Conservation (phyloP, 2,113 vertebrate genomes). For the Pangasianodon hypophthalmus region DNA sequence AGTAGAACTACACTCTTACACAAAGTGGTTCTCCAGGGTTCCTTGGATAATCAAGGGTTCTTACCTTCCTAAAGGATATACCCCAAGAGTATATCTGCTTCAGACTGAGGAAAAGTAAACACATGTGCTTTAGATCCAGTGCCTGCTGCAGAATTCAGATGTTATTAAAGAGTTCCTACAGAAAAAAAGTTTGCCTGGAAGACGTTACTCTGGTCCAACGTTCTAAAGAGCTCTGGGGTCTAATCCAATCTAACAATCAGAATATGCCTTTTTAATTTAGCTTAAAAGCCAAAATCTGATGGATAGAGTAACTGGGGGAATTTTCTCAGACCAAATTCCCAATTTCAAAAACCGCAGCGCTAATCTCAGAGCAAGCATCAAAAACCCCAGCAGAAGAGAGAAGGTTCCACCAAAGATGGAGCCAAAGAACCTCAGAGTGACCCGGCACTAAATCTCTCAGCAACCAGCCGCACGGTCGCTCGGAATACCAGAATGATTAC, state of each 20-base stretch:
- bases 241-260: constrained; percentile 5
- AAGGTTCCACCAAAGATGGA: background rate
- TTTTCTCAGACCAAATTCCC: background rate
- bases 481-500: background rate
- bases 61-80: background rate
- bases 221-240: background rate
- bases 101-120: background rate
- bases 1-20: background rate
- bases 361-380: background rate
- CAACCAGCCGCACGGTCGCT: background rate
- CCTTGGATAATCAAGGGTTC: background rate
- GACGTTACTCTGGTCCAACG: background rate
- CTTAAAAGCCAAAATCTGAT: constrained; percentile 31
- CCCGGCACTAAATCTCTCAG: constrained; percentile 19
- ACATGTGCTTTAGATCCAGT: background rate
- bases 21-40: background rate
- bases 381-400: background rate
- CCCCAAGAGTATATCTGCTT: background rate
- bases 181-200: background rate
- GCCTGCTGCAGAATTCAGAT: background rate
- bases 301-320: constrained; percentile 19
- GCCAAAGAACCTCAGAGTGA: constrained; percentile 7
- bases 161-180: constrained; percentile 11
- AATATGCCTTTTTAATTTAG: constrained; percentile 12
- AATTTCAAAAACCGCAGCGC: constrained; percentile 1